phyloP scores from a whole-genome alignment of 2,797 vertebrate genomes.

The Acomys russatus region DNA sequence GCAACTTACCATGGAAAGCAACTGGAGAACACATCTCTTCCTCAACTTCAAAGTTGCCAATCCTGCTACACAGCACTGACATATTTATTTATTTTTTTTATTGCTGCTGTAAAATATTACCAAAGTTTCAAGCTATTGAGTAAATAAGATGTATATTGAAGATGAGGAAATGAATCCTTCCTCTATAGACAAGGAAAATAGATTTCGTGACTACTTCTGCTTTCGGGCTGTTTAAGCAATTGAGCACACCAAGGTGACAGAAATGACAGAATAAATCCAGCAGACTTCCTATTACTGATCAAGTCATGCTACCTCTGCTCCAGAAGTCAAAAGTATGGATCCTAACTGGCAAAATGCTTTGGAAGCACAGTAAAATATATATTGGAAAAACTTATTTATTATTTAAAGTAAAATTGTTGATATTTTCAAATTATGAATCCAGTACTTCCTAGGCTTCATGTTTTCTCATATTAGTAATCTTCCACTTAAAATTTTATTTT shows the following conservation, averaged over 20 bases:
- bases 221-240: neutral
- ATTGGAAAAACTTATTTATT: neutral
- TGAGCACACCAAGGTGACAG: neutral
- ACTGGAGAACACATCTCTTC: neutral
- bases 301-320: neutral
- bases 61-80: neutral
- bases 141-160: neutral
- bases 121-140: neutral
- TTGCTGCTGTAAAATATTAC: neutral
- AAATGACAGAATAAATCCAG: neutral
- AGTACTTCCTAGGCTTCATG: neutral
- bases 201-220: neutral
- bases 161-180: neutral
- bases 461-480: neutral
- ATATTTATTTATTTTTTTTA: neutral
- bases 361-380: neutral
- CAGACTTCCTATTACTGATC: neutral
- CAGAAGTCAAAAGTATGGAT: neutral
- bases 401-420: conserved; percentile 10
- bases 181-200: neutral
- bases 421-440: neutral
- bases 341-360: neutral
- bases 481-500: neutral
- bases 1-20: neutral
- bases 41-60: neutral